phyloP scores from a whole-genome alignment of 2,888 invertebrate genomes.

The Octodonta nipae region DNA sequence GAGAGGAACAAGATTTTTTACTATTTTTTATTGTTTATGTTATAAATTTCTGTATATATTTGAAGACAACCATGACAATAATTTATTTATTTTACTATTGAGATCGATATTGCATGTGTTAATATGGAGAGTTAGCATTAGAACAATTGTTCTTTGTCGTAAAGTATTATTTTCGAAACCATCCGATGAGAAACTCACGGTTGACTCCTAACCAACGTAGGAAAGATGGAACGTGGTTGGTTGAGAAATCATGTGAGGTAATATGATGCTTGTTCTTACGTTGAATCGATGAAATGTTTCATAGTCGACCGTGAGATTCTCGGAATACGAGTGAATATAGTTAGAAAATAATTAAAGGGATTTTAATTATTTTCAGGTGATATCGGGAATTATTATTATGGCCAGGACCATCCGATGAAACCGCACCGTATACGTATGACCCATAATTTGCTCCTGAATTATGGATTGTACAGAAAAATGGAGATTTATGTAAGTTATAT shows the following conservation, averaged over 20 bases:
- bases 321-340: conserved; percentile 5
- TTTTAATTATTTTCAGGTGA: conserved; percentile 71
- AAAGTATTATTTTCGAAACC: conserved; percentile 34
- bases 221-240: conserved; percentile 27
- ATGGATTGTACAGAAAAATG: conserved; percentile 98
- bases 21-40: conserved; percentile 2
- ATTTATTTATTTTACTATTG: too few relatives aligned
- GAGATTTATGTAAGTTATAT: conserved; percentile 88
- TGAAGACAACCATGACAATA: too few relatives aligned
- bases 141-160: conserved; percentile 7
- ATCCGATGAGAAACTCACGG: conserved; percentile 34
- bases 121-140: too few relatives aligned
- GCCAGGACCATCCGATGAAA: conserved; percentile 99
- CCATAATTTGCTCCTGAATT: conserved; percentile 93
- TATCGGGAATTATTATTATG: conserved; percentile 99
- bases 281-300: conserved; percentile 15
- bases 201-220: conserved; percentile 26
- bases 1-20: conserved; percentile 55
- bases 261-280: conserved; percentile 27
- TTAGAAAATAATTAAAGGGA: conserved; percentile 4
- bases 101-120: too few relatives aligned
- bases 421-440: conserved; percentile 99
- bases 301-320: conserved; percentile 19
- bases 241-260: conserved; percentile 20
- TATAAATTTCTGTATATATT: background rate